Conservation (phyloP, 2,113 vertebrate species). For the Indicator maculatus region DNA sequence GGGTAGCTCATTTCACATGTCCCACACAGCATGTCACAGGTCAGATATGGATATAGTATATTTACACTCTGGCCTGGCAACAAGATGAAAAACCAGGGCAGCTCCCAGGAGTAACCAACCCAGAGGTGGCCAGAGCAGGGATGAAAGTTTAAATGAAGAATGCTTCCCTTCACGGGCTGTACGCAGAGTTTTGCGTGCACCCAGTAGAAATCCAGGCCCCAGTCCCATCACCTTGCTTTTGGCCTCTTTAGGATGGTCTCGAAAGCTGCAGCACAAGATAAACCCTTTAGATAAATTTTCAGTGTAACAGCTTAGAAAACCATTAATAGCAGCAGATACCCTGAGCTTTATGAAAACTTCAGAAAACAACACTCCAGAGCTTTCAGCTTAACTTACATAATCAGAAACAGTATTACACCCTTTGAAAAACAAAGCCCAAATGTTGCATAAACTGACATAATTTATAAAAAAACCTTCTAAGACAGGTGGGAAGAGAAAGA, state of each 20-base stretch:
- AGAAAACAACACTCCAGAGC: background rate
- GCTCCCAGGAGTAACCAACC: background rate
- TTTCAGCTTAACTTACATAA: background rate
- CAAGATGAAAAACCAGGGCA: background rate
- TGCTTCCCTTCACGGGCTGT: background rate
- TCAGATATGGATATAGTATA: background rate
- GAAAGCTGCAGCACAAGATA: background rate
- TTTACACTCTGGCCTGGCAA: background rate
- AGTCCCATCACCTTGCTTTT: background rate
- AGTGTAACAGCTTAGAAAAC: background rate
- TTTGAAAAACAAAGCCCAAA: background rate
- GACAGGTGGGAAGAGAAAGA: background rate
- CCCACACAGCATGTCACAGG: background rate
- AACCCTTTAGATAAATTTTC: background rate
- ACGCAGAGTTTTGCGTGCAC: fast-evolving
- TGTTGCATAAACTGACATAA: background rate
- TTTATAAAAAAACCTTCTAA: background rate
- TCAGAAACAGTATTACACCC: background rate
- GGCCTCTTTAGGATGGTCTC: background rate
- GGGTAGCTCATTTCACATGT: background rate
- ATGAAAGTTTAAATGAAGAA: background rate
- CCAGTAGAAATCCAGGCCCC: background rate
- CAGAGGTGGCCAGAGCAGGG: background rate
- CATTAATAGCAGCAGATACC: background rate
- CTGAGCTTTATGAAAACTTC: background rate